Evolutionary conservation across 2,113 vertebrate species (phyloP).

Genomic region (Egretta garzetta): DNA sequence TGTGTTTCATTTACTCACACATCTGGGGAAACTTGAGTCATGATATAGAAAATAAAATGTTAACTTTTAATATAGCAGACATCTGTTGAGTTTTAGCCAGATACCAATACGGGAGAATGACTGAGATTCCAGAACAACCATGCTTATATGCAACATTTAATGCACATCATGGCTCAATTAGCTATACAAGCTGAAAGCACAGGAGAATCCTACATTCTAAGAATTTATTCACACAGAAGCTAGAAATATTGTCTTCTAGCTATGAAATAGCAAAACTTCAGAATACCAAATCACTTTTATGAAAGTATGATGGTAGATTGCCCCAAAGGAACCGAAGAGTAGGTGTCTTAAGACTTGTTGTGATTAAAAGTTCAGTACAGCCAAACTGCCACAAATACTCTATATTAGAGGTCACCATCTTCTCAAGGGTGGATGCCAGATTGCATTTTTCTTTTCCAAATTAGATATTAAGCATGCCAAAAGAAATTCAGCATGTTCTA

Average conservation of each 20-base stretch:
- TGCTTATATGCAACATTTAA: not conserved
- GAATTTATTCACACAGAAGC: not conserved
- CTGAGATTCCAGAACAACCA: not conserved
- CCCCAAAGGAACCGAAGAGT: not conserved
- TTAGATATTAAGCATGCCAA: not conserved
- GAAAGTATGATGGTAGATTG: not conserved
- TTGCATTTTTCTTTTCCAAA: not conserved
- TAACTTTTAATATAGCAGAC: not conserved
- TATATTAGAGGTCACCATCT: not conserved
- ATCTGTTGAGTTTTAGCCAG: not conserved
- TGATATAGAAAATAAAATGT: not conserved
- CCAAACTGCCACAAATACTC: not conserved
- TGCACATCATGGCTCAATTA: not conserved
- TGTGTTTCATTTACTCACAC: not conserved
- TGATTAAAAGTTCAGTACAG: not conserved
- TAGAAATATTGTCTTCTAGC: not conserved
- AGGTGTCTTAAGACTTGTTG: not conserved
- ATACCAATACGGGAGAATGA: not conserved
- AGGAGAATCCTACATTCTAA: not conserved
- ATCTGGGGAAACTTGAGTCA: not conserved
- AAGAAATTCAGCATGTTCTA: not conserved
- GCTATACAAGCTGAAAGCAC: not conserved
- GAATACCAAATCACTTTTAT: not conserved
- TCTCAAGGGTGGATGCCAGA: not conserved
- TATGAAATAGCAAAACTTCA: not conserved